Conservation (phyloP, 1,140 invertebrate genomes). For the Diploscapter pachys region DNA sequence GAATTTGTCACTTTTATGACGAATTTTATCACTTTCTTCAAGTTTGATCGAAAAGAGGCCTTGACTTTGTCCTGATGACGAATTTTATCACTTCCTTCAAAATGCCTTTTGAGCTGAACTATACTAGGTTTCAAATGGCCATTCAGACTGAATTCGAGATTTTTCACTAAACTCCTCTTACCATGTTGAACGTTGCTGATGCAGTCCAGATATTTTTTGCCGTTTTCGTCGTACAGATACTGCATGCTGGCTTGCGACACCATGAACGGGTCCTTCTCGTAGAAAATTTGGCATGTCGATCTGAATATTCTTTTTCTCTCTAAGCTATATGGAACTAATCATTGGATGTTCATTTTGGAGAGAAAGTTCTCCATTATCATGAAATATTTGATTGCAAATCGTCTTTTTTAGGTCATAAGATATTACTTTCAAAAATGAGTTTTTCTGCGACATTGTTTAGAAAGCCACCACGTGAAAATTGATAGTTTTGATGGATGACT, state of each 20-base stretch:
- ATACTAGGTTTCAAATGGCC: too few species aligned
- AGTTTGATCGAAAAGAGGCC: neutral
- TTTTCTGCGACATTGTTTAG: neutral
- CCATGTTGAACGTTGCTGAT: conserved; percentile 98
- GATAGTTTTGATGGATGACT: too few species aligned
- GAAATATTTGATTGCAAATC: conserved; percentile 6
- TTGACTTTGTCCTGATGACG: neutral
- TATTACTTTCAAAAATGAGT: neutral
- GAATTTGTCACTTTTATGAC: neutral
- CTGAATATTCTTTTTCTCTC: conserved; percentile 63
- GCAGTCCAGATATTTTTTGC: conserved; percentile 84
- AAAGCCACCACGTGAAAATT: neutral
- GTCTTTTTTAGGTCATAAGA: neutral
- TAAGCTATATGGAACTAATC: neutral
- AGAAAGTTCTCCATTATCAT: neutral
- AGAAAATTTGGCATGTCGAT: conserved; percentile 86
- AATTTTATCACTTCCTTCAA: conserved; percentile 58
- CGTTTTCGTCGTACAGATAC: conserved; percentile 93
- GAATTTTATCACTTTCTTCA: neutral
- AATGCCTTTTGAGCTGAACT: too few species aligned
- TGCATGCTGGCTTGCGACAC: conserved; percentile 83
- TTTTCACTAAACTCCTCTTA: conserved; percentile 63
- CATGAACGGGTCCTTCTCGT: conserved; percentile 80
- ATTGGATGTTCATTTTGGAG: neutral
- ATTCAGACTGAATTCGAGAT: too few species aligned